A percentile compares a stretch with the other conserved stretches of the same genome.
Evolutionary conservation across 2,888 invertebrate species (phyloP).

Genomic region (Laothoe populi): DNA sequence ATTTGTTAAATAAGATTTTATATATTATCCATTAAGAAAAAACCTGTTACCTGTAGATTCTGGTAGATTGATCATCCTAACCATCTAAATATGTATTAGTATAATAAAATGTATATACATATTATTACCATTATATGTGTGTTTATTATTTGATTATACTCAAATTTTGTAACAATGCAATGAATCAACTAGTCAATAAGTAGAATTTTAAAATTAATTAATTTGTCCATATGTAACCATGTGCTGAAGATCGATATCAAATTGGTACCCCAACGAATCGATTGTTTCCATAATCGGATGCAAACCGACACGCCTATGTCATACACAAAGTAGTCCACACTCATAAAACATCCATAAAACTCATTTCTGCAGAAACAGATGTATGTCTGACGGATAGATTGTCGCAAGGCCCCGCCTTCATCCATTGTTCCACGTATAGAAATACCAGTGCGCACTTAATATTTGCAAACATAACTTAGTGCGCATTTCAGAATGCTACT

Average conservation of each 20-base stretch:
- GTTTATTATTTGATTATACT: too few species aligned
- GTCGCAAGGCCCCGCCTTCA: conserved; percentile 3
- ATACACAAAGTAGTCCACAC: conserved; percentile 6
- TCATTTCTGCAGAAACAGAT: conserved; percentile 5
- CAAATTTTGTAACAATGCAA: too few species aligned
- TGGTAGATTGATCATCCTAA: too few species aligned
- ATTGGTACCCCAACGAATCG: not conserved
- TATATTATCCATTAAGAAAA: too few species aligned
- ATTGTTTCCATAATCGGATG: not conserved
- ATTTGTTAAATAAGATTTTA: too few species aligned
- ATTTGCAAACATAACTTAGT: conserved; percentile 7
- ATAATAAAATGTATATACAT: too few species aligned
- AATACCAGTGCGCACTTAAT: not conserved
- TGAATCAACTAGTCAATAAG: too few species aligned
- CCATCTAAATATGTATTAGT: too few species aligned
- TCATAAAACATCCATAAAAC: conserved; percentile 15
- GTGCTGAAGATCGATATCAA: not conserved
- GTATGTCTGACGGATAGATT: not conserved
- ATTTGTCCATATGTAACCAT: too few species aligned
- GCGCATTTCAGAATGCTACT: not conserved
- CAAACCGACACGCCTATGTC: not conserved
- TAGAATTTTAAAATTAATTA: too few species aligned
- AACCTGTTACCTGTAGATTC: too few species aligned
- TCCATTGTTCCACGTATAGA: conserved; percentile 10
- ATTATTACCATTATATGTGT: too few species aligned